Evolutionary conservation across 1,140 invertebrate genomes (phyloP), one percentile per base, ranked within the genome.

Genomic region (Ephestia elutella): DNA sequence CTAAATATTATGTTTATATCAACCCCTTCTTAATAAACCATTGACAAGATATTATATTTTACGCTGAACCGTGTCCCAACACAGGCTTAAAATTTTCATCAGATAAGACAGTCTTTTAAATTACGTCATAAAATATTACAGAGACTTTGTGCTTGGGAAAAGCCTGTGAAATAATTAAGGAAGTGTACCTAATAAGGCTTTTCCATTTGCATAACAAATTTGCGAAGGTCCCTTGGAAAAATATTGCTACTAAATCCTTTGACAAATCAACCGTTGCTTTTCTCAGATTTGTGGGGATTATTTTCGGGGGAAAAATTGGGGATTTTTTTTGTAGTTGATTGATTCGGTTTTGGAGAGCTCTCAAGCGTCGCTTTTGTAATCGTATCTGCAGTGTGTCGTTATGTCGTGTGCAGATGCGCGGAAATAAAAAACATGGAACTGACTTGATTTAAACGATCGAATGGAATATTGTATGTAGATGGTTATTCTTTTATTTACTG

Each of bases 201-300:
- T 71, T 70, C 66, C 69, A 80, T 80, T 80, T 80, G 75, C 78
- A 78, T 80, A 74, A 80, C 75, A 74, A 80, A 80, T 78, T 78
- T 66, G 63, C 61, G 62, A 70, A 69, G 68, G 66, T 65, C 60
- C 56, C 17, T 61, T 38, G 32, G 59, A 62, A 78, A 74, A 80
- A 74, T 70, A 74, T 75, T 67, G 56, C 62, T 58, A 62, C 62
- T 68, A 78, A 78, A 80, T 78, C 71, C 66, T 80, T 80, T 78
- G 67, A 73, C 70, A 71, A 73, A 76, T 73, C 72, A 71, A 60
- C 60, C 66, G 57, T 68, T 71, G 58, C 30, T 59, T 63, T 59
- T 19, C 51, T 15, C 55, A 56, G 56, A 64, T 69, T 60, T 60
- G 18, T 18, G 49, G 18, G 48, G 58, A 60, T 67, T 70, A 66